Evolutionary conservation across 2,113 vertebrate genomes (phyloP), one percentile per base, ranked within the genome.

Genomic region (Ramphastos sulfuratus): DNA sequence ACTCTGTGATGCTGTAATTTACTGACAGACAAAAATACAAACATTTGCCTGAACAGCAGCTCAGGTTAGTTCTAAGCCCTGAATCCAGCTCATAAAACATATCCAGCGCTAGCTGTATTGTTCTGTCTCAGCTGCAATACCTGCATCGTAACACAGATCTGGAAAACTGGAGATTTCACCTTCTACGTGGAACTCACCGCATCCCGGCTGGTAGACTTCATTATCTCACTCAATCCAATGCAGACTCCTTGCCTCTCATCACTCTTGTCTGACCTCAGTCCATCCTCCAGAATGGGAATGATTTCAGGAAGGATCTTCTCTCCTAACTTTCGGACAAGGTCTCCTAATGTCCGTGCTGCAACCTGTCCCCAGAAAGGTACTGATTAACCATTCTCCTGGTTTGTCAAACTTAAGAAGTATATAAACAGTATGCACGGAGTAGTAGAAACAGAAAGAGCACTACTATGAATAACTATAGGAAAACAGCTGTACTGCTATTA

Each of bases 261-360:
- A 1, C 99, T 99, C 97, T 99, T 99, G 77, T 98, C 98, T 3
- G 99, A 99, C 82, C 98, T 98, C 77, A 99, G 97, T 12, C 99
- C 98, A 50, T 99, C 98, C 93, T 99, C 99, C 89, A 99, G 98
- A 97, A 99, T 99, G 78, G 99, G 99, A 96, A 99, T 99, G 87
- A 99, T 99, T 97, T 99, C 99, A 0, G 99, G 99, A 39, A 99
- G 99, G 87, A 99, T 99, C 95, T 99, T 99, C 96, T 99, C 99
- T 46, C 99, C 99, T n/a, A 99, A 97, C 93, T 99, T 99, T 78
- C 99, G 98, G 78, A 99, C 99, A 31, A 99, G 98, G 93, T 99
- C 99, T 19, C 99, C 99, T 86, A 99, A 95, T 0, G 99, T 99
- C 46, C 99, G 98, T 16, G 99, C 99, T 31, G 99, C 99, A 37